Conservation (phyloP, 2,888 invertebrate species). For the Scelioninae gen. 1 region DNA sequence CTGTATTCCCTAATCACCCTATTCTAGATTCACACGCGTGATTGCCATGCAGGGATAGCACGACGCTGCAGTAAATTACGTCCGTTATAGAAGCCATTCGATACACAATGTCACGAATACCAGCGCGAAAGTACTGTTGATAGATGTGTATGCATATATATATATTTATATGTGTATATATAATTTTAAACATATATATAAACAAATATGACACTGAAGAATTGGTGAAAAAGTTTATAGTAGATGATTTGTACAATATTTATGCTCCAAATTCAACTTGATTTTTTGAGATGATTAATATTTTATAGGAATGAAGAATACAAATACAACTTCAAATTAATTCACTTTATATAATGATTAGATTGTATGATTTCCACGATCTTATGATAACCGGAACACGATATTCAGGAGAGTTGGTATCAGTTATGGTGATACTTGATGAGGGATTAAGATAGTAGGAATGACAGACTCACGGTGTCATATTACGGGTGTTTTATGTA, state of each 20-base stretch:
- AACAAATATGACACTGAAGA: not conserved
- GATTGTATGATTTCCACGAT: conserved; percentile 18
- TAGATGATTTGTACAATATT: conserved; percentile 1
- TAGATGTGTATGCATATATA: conserved; percentile 34
- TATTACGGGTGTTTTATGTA: conserved; percentile 3
- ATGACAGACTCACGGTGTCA: conserved; percentile 3
- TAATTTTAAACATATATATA: conserved; percentile 5
- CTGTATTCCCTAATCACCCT: conserved; percentile 61
- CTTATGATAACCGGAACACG: conserved; percentile 13
- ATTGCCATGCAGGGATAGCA: conserved; percentile 58
- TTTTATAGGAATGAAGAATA: conserved; percentile 1
- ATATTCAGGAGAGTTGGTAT: conserved; percentile 12
- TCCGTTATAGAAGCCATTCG: conserved; percentile 65
- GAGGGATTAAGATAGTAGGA: conserved; percentile 15
- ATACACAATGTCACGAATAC: conserved; percentile 54
- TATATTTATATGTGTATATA: conserved; percentile 8
- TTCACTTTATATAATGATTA: conserved; percentile 19
- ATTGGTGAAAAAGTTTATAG: conserved; percentile 1
- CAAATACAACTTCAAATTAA: conserved; percentile 21
- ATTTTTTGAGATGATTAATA: not conserved
- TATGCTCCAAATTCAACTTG: not conserved
- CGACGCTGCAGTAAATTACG: conserved; percentile 64
- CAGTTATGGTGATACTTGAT: conserved; percentile 6
- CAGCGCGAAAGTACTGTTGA: conserved; percentile 27
- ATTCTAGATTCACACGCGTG: conserved; percentile 58